phyloP scores from a whole-genome alignment of 2,113 vertebrate genomes.

The Charadrius vociferus region DNA sequence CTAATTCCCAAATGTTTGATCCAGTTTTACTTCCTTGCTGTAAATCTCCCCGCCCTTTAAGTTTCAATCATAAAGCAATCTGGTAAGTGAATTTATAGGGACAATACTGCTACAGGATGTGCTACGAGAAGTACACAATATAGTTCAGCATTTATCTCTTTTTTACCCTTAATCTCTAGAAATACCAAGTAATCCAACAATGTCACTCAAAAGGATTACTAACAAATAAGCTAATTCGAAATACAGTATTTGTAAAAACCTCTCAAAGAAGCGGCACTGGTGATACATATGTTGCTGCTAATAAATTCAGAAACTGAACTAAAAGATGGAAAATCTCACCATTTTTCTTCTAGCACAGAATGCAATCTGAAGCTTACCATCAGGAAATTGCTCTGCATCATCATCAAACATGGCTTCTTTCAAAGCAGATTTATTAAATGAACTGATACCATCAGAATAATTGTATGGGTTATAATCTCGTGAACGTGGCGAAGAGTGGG shows the following conservation, averaged over 20 bases:
- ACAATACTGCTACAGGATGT: background rate
- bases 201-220: background rate
- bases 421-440: conserved; percentile 86
- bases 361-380: conserved; percentile 74
- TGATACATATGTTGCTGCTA: background rate
- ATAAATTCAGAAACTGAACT: background rate
- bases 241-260: background rate
- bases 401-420: conserved; percentile 91
- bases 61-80: background rate
- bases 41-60: background rate
- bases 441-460: conserved; percentile 83
- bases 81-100: background rate
- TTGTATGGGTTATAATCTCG: conserved; percentile 91
- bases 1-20: background rate
- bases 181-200: background rate
- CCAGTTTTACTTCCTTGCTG: background rate
- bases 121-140: background rate
- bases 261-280: background rate
- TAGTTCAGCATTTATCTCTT: background rate
- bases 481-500: conserved; percentile 86
- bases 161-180: background rate
- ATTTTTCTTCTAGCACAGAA: background rate
- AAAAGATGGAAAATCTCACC: background rate
- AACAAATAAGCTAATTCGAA: background rate
- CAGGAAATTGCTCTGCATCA: conserved; percentile 83